These are phyloP conservation scores for Heterotis niloticus DNA, from an alignment of 2,113 vertebrate species.

Conservation along the genomic window DNA sequence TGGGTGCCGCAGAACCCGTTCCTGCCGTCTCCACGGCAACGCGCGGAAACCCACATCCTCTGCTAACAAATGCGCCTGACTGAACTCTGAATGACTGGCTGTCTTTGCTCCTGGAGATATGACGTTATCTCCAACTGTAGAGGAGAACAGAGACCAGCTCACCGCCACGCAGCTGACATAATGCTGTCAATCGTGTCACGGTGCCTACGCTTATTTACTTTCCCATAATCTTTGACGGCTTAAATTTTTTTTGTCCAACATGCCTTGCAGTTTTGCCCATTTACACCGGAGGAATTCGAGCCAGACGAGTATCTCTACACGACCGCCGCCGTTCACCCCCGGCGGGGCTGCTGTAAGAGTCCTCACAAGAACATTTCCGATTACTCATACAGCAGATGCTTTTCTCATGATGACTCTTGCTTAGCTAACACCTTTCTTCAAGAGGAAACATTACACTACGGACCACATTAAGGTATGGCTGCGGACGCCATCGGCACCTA, in stretches of 20 bases:
- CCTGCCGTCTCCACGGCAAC: constrained; percentile 62
- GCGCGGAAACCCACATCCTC: constrained; percentile 57
- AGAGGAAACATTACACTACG: background rate
- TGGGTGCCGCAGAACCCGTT: constrained; percentile 58
- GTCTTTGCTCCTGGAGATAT: constrained; percentile 47
- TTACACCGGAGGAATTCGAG: too few species aligned
- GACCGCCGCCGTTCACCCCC: too few species aligned
- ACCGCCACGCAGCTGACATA: constrained; percentile 19
- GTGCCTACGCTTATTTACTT: background rate
- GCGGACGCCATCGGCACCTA: background rate
- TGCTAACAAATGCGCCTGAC: constrained; percentile 49
- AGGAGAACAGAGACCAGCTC: constrained; percentile 43
- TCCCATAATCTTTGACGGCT: background rate
- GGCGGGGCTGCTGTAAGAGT: too few species aligned
- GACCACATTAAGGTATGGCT: too few species aligned
- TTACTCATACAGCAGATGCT: too few species aligned
- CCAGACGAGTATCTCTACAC: too few species aligned
- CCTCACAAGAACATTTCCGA: too few species aligned
- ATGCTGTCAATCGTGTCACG: constrained; percentile 37
- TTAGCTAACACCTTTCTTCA: background rate
- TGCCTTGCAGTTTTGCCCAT: too few species aligned
- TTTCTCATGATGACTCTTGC: background rate
- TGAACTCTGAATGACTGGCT: constrained; percentile 55
- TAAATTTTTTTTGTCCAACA: too few species aligned
- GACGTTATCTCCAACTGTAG: constrained; percentile 59